Base-by-base conservation (phyloP, 2,113 vertebrate genomes). In the Macheiramphus alcinus region DNA sequence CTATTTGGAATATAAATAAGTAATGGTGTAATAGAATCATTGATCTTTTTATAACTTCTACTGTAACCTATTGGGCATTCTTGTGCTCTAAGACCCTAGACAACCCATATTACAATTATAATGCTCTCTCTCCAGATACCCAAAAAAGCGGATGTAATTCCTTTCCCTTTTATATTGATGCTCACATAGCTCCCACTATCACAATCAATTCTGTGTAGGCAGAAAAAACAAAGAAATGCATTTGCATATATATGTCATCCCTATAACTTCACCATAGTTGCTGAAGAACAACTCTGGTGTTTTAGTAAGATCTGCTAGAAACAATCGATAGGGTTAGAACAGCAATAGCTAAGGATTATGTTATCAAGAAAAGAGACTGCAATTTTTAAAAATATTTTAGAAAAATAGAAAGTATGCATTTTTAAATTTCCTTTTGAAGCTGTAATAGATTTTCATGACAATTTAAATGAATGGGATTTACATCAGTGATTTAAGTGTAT, bases 211-310 rank as follows among this genome's bases (percentile, higher is more conserved):
- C 48, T 53, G n/a, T 16, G 13, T 18, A 72, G 63, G 67, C 50
- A 80, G 53, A 67, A 93, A 94, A 74, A 36, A 63, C 27, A 63
- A 82, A 82, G 9, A 81, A 83, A 67, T 59, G 3, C 6, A 82
- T 80, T 52, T 11, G 34, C 13, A 25, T 59, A 52, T 48, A 11
- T 13, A 40, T 42, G 34, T 42, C 65, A 96, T 74, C 89, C 23
- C 72, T 93, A 74, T 71, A 71, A 62, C 55, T 89, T 87, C 68
- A 96, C 85, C 92, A 92, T 0, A 95, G 92, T 67, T 89, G 94
- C 65, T 94, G 55, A 59, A 89, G 45, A 89, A 87, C 87, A 95
- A 96, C 90, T 91, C 63, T 96, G 63, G 84, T 96, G 61, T 67
- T n/a, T 94, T 91, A 94, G 34, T 40, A 83, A 95, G 19, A n/a